A percentile compares a stretch with the other conserved stretches of the same genome.
Evolutionary conservation across 1,140 invertebrate species (phyloP).

Genomic region (Drosophila asahinai): DNA sequence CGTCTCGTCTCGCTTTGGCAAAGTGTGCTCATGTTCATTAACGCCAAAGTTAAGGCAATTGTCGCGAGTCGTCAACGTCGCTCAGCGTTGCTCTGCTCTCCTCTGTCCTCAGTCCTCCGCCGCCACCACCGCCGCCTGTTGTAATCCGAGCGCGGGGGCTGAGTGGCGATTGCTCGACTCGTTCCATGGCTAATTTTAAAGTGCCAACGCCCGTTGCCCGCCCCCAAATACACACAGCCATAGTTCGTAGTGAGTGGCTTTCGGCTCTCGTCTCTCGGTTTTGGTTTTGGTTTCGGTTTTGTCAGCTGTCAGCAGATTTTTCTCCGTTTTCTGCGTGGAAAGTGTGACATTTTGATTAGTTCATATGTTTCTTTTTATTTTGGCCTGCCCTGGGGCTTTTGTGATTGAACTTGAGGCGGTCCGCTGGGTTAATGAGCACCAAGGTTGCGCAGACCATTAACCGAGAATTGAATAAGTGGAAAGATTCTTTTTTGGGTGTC

Average conservation of each 20-base stretch:
- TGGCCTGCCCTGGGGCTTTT: constrained; percentile 31
- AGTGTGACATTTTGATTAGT: constrained; percentile 83
- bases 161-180: constrained; percentile 59
- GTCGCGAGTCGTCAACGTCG: constrained; percentile 61
- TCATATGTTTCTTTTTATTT: constrained; percentile 42
- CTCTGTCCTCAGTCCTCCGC: constrained; percentile 14
- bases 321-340: constrained; percentile 65
- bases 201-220: constrained; percentile 25
- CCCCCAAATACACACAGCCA: constrained; percentile 20
- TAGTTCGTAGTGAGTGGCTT: constrained; percentile 32
- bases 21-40: constrained; percentile 84
- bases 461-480: constrained; percentile 59
- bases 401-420: constrained; percentile 77
- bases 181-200: constrained; percentile 74
- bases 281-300: constrained; percentile 68
- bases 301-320: constrained; percentile 77
- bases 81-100: constrained; percentile 30
- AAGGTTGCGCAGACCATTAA: constrained; percentile 66
- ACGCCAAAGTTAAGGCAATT: constrained; percentile 83
- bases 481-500: constrained; percentile 45
- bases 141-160: constrained; percentile 62
- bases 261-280: constrained; percentile 2
- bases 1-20: constrained; percentile 45
- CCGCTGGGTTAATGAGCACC: constrained; percentile 67
- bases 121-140: constrained; percentile 27